These are phyloP conservation scores for Pimephales promelas DNA, from an alignment of 2,113 vertebrate genomes.

Conservation along the genomic window DNA sequence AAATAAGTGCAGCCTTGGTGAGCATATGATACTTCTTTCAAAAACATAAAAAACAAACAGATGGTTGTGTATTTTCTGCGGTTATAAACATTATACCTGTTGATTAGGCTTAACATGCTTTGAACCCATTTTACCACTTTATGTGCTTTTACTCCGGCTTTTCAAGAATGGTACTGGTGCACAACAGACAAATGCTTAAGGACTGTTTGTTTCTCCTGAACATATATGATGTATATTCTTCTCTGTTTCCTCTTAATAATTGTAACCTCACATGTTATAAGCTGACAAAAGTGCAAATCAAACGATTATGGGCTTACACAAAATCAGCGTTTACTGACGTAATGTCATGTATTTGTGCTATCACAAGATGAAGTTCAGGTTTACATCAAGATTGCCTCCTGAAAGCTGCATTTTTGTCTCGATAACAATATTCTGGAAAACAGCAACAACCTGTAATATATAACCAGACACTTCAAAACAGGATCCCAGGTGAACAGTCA, in stretches of 20 bases:
- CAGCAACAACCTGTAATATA: background rate
- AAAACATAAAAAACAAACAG: background rate
- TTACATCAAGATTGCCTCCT: slow-evolving; percentile 21
- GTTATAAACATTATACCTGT: background rate
- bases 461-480: slow-evolving; percentile 16
- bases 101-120: background rate
- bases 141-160: background rate
- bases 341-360: background rate
- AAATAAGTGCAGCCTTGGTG: background rate
- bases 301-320: background rate
- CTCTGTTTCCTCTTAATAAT: slow-evolving; percentile 3
- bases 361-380: slow-evolving; percentile 14
- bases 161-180: background rate
- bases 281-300: background rate
- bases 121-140: background rate
- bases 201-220: slow-evolving; percentile 13
- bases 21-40: background rate
- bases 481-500: slow-evolving; percentile 17
- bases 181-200: slow-evolving; percentile 17
- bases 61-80: background rate
- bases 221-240: background rate
- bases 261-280: background rate
- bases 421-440: slow-evolving; percentile 8
- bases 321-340: slow-evolving; percentile 3
- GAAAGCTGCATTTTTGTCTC: slow-evolving; percentile 9